Evolutionary conservation across 2,888 invertebrate genomes (phyloP), one percentile per base, ranked within the genome.

Genomic region (Oscheius onirici): DNA sequence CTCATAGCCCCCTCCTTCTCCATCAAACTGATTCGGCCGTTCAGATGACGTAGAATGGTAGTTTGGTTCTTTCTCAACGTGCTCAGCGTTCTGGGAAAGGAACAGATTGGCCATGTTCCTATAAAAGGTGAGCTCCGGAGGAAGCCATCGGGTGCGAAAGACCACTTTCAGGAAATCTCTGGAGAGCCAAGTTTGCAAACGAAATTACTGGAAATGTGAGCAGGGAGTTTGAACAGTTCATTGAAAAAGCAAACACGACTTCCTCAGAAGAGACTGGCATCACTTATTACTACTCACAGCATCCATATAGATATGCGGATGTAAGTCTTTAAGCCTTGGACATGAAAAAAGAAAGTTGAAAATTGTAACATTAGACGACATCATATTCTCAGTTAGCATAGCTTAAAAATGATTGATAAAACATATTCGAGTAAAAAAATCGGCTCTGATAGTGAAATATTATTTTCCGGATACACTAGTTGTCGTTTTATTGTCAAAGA

Each of bases 61-160:
- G 40, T 43, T 58, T 58, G 58, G 58, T 40, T 58, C 24, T 43
- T 58, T 24, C 41, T 58, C 40, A 58, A 17, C 41, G 22, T 63
- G 26, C 26, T 26, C 28, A 28, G n/a, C 26, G 63, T 63, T 49
- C 49, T 63, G 8, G 63, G 49, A 49, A 66, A 66, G 43, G 52
- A 52, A 8, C 66, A 66, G 28, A 41, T 66, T 3, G 66, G 66
- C 15, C 66, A 66, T 52, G 66, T 66, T 22, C 66, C 66, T 11
- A 66, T 66, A 11, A 66, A 66, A 52, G 66, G 66, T 66, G 11
- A n/a, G 15, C 46, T 24, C 1, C 13, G 13, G 28, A 24, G 20
- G 5, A 3, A 22, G 20, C n/a, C 8, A 17, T 49, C 49, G 10
- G 17, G 20, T n/a, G 10, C 40, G 3, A 43, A 43, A 2, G 44